Evolutionary conservation across 1,140 invertebrate genomes (phyloP).

Genomic region (Oncopodura yosiiana): DNA sequence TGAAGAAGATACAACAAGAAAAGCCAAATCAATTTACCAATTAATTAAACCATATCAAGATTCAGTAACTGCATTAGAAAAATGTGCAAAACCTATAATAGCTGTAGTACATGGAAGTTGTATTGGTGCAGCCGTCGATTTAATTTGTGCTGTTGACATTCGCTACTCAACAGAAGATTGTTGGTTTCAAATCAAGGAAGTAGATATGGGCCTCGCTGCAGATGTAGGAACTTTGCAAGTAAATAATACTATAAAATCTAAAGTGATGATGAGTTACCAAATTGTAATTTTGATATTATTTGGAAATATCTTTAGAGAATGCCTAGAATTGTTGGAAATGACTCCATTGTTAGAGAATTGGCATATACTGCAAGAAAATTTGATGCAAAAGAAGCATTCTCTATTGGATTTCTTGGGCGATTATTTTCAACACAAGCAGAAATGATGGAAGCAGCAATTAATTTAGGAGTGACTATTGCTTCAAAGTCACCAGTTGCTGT

Average conservation of each 20-base stretch:
- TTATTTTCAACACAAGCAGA: slow-evolving; percentile 59
- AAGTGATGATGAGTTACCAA: no score
- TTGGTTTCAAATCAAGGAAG: slow-evolving; percentile 87
- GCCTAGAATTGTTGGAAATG: slow-evolving; percentile 80
- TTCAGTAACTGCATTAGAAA: slow-evolving; percentile 66
- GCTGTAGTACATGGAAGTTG: slow-evolving; percentile 77
- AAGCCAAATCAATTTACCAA: slow-evolving; percentile 55
- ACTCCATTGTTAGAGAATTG: slow-evolving; percentile 76
- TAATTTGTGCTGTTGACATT: slow-evolving; percentile 81
- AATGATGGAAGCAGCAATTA: slow-evolving; percentile 57
- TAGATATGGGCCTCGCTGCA: slow-evolving; percentile 66
- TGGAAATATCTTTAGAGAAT: no score
- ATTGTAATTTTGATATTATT: no score
- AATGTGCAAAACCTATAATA: slow-evolving; percentile 81
- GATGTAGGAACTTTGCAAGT: slow-evolving; percentile 89
- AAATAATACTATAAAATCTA: no score
- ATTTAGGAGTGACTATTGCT: slow-evolving; percentile 68
- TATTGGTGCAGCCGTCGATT: slow-evolving; percentile 79
- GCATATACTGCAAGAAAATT: slow-evolving; percentile 78
- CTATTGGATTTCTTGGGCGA: slow-evolving; percentile 62
- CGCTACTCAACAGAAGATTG: slow-evolving; percentile 82
- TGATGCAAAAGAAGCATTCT: slow-evolving; percentile 63
- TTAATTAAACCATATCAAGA: slow-evolving; percentile 64
- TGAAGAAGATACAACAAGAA: slow-evolving; percentile 67
- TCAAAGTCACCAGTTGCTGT: slow-evolving; percentile 86